Conservation (phyloP, 2,797 vertebrate genomes). For the Microtus obscurus region DNA sequence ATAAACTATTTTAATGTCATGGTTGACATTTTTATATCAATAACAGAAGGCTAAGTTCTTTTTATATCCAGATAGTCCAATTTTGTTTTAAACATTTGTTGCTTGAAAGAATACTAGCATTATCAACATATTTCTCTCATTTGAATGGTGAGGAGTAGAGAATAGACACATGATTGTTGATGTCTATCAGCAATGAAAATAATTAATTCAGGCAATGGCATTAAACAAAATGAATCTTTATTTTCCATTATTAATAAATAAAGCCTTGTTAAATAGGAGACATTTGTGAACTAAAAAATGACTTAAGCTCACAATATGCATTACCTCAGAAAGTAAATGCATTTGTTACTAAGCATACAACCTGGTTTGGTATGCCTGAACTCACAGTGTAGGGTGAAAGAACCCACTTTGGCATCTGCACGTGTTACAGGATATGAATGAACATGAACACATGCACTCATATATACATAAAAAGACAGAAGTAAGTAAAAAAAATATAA, state of each 20-base stretch:
- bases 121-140: neutral
- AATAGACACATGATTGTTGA: neutral
- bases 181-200: neutral
- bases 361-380: neutral
- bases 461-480: neutral
- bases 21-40: neutral
- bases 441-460: neutral
- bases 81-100: neutral
- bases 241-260: neutral
- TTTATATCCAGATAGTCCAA: neutral
- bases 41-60: neutral
- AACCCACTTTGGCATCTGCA: neutral
- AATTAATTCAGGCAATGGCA: neutral
- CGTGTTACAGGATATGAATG: neutral
- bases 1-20: neutral
- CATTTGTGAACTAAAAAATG: neutral
- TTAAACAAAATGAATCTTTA: neutral
- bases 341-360: neutral
- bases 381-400: no score
- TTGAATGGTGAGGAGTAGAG: neutral
- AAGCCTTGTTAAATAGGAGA: neutral
- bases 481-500: neutral
- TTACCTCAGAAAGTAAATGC: neutral
- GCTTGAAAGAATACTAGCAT: neutral
- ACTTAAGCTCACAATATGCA: neutral